phyloP scores from a whole-genome alignment of 1,140 invertebrate genomes.

The Lepidurus arcticus region DNA sequence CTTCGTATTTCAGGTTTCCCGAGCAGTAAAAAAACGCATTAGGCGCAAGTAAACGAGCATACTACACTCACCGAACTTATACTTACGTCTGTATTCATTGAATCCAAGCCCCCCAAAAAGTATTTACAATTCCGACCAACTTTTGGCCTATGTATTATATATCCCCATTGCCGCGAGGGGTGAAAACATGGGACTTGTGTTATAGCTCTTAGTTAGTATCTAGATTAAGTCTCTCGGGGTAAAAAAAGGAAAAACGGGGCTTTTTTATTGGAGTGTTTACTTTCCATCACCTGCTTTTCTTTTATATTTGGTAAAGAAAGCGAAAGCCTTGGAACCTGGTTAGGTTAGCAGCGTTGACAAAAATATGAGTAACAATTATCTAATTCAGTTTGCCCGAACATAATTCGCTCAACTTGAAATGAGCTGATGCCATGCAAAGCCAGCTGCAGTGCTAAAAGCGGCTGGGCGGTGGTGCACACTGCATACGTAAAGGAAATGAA shows the following conservation, averaged over 20 bases:
- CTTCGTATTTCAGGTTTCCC: conserved; percentile 10
- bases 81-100: background rate
- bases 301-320: background rate
- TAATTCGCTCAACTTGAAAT: conserved; percentile 7
- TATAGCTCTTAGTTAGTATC: background rate
- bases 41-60: conserved; percentile 15
- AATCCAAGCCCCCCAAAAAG: background rate
- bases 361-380: background rate
- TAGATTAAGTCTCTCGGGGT: background rate
- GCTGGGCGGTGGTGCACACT: background rate
- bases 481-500: background rate
- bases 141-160: background rate
- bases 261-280: background rate
- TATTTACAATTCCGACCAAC: background rate
- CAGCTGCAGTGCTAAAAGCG: background rate
- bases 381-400: background rate
- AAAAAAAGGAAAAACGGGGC: background rate
- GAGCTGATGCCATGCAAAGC: conserved; percentile 2
- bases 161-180: background rate
- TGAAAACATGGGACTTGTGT: background rate
- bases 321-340: background rate
- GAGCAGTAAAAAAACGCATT: conserved; percentile 14
- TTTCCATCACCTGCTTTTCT: background rate
- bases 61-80: background rate
- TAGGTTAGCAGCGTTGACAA: background rate